phyloP scores from a whole-genome alignment of 1,140 invertebrate species.

The Batillaria attramentaria region DNA sequence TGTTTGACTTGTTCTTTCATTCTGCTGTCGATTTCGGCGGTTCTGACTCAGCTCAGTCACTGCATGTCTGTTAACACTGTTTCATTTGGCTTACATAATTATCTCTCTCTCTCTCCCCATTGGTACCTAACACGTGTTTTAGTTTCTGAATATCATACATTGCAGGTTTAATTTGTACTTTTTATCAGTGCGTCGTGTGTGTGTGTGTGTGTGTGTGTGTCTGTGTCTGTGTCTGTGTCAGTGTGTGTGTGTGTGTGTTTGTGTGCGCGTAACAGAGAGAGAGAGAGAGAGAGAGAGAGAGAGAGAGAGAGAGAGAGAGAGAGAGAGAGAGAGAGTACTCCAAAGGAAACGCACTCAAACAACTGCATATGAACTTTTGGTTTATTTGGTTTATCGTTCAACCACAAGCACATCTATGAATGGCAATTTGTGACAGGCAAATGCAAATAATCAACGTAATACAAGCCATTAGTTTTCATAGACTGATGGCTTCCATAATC shows the following conservation, averaged over 20 bases:
- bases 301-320: not conserved
- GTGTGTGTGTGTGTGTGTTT: slow-evolving; percentile 14
- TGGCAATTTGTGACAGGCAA: not conserved
- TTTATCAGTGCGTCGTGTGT: not conserved
- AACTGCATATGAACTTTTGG: not conserved
- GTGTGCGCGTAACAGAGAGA: not conserved
- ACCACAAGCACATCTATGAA: too few species aligned
- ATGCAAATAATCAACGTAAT: not conserved
- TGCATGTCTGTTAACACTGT: not conserved
- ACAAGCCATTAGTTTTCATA: not conserved
- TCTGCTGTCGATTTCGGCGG: not conserved
- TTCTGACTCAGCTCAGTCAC: not conserved
- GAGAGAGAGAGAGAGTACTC: not conserved
- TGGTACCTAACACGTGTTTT: too few species aligned
- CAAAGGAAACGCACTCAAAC: not conserved
- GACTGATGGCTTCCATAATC: not conserved
- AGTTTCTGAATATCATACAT: too few species aligned
- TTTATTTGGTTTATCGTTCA: not conserved
- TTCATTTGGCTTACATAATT: not conserved
- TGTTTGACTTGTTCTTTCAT: not conserved
- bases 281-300: not conserved
- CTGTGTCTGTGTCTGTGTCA: slow-evolving; percentile 6
- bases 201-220: slow-evolving; percentile 10
- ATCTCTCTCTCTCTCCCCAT: not conserved
- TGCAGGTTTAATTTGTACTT: not conserved